Percentiles rank a stretch among this genome's conserved stretches.
Evolutionary conservation across 64 coral and sea anemone genomes (phyloP).

Genomic region (Hydrozoanthus tunicans): DNA sequence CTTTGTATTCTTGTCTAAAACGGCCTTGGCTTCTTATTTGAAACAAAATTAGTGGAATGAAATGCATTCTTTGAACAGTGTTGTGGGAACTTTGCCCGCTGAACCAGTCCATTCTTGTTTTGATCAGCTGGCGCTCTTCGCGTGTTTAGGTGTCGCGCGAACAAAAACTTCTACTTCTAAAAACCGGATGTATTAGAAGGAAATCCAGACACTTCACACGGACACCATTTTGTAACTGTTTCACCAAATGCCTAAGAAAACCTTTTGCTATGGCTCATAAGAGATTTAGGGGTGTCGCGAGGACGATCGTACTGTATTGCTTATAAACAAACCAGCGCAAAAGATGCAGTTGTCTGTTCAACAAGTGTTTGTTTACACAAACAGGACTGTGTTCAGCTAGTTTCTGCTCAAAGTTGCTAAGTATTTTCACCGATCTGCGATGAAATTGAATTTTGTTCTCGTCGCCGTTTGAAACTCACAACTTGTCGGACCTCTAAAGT

Average conservation of each 20-base stretch:
- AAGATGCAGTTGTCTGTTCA: too few species aligned
- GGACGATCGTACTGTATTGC: too few species aligned
- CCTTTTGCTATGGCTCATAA: background rate
- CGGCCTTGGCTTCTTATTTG: background rate
- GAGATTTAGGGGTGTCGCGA: background rate
- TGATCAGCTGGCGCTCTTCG: background rate
- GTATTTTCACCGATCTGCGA: too few species aligned
- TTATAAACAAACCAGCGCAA: too few species aligned
- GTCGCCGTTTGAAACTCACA: too few species aligned
- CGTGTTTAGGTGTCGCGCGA: constrained; percentile 22
- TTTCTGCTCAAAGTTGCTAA: too few species aligned
- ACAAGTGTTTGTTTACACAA: too few species aligned
- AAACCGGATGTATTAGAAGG: background rate
- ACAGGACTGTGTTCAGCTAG: too few species aligned
- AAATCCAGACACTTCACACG: background rate
- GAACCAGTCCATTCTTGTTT: background rate
- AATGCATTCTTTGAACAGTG: background rate
- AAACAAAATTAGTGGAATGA: background rate
- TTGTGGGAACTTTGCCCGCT: background rate
- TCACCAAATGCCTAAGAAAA: background rate
- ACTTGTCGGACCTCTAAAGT: too few species aligned
- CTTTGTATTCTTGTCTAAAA: background rate
- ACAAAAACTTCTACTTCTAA: background rate
- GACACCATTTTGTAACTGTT: background rate
- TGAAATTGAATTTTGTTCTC: too few species aligned